Evolutionary conservation across 2,888 invertebrate species (phyloP).

Genomic region (Catocala fraxini): DNA sequence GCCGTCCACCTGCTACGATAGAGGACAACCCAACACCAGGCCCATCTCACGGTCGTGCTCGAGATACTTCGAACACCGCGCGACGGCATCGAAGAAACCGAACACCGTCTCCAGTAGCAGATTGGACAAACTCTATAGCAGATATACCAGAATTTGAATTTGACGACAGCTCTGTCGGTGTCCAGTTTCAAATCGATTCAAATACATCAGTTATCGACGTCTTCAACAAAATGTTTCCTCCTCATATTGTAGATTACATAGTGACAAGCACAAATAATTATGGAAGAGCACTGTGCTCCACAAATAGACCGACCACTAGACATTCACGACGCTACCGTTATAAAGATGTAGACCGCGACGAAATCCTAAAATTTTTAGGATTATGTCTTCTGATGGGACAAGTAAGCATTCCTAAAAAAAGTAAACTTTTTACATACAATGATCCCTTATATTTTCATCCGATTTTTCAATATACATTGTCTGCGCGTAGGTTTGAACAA

Average conservation of each 20-base stretch:
- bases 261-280: slow-evolving; percentile 2
- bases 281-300: background rate
- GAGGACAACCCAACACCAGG: too few species aligned
- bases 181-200: background rate
- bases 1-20: too few species aligned
- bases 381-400: slow-evolving; percentile 24
- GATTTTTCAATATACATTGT: slow-evolving; percentile 38
- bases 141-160: slow-evolving; percentile 5
- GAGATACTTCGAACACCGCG: background rate
- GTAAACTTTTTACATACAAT: slow-evolving; percentile 26
- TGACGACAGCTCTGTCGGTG: slow-evolving; percentile 1
- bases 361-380: slow-evolving; percentile 23
- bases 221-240: slow-evolving; percentile 4
- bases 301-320: slow-evolving; percentile 13
- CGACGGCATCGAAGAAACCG: background rate
- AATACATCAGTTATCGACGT: slow-evolving; percentile 3
- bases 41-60: too few species aligned
- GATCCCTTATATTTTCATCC: slow-evolving; percentile 28
- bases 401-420: slow-evolving; percentile 16
- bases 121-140: background rate
- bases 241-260: slow-evolving; percentile 5
- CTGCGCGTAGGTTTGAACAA: slow-evolving; percentile 25
- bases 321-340: slow-evolving; percentile 14
- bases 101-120: background rate
- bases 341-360: slow-evolving; percentile 12